Evolutionary conservation across 2,888 invertebrate species (phyloP).

Genomic region (Thelaira solivaga): DNA sequence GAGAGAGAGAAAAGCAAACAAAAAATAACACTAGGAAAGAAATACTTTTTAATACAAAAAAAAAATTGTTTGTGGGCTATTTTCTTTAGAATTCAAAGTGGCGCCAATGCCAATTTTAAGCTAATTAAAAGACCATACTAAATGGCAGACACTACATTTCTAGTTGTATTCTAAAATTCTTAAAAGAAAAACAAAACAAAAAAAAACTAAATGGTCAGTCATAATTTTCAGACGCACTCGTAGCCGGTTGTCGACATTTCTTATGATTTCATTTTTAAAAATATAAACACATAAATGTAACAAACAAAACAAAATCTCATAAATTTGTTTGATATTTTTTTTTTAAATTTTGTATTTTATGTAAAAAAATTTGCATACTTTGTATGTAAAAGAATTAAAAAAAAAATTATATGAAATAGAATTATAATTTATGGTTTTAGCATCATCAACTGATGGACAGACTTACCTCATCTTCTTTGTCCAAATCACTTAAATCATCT

Average conservation of each 20-base stretch:
- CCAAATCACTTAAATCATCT: slow-evolving; percentile 74
- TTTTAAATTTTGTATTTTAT: neutral
- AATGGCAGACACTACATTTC: slow-evolving; percentile 42
- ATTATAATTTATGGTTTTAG: neutral
- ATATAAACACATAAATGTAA: slow-evolving; percentile 9
- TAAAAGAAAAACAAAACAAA: no score
- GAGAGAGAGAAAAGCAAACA: neutral
- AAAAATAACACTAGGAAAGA: no score
- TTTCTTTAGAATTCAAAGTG: slow-evolving; percentile 40
- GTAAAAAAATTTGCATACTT: neutral
- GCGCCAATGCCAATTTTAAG: slow-evolving; percentile 56
- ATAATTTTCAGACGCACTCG: slow-evolving; percentile 19
- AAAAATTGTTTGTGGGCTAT: slow-evolving; percentile 37
- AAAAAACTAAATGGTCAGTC: slow-evolving; percentile 18
- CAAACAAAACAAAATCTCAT: neutral
- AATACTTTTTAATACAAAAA: no score
- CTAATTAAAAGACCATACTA: slow-evolving; percentile 49
- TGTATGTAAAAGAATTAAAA: neutral
- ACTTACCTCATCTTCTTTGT: slow-evolving; percentile 75
- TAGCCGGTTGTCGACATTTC: slow-evolving; percentile 22
- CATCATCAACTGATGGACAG: neutral
- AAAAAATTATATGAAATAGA: neutral
- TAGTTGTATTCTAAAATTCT: slow-evolving; percentile 25
- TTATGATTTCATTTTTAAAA: slow-evolving; percentile 54
- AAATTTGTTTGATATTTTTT: neutral